phyloP scores from a whole-genome alignment of 2,113 vertebrate genomes.

The Indicator indicator region DNA sequence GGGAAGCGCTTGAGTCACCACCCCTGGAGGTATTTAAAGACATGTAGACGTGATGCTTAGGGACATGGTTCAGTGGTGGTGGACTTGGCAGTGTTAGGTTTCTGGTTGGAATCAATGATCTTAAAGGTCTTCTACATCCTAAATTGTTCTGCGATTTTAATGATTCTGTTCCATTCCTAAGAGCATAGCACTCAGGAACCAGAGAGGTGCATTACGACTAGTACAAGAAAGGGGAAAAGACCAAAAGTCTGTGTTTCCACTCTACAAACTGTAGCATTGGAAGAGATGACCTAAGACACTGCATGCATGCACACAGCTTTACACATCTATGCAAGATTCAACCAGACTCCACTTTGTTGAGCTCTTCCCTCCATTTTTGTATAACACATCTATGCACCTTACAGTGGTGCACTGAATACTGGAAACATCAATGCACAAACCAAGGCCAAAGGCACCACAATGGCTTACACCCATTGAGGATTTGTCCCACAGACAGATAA shows the following conservation, averaged over 20 bases:
- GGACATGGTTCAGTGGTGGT: neutral
- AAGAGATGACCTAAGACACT: rapidly evolving
- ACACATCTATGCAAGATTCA: neutral
- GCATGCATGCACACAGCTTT: neutral
- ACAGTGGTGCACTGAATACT: neutral
- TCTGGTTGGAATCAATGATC: neutral
- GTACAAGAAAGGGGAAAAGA: neutral
- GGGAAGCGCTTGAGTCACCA: neutral
- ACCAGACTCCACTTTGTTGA: neutral
- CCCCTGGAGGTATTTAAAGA: neutral
- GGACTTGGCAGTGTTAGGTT: neutral
- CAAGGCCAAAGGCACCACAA: neutral
- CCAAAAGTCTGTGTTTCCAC: neutral
- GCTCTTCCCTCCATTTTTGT: neutral
- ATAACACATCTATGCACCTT: neutral
- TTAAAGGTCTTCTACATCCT: neutral
- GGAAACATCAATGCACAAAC: neutral
- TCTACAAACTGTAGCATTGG: neutral
- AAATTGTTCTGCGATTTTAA: neutral
- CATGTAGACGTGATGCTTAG: rapidly evolving
- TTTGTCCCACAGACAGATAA: neutral
- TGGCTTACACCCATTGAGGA: neutral
- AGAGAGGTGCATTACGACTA: neutral
- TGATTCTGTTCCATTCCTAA: neutral
- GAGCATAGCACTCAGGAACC: neutral